Evolutionary conservation across 2,113 vertebrate species (phyloP), one percentile per base, ranked within the genome.

Genomic region (Orycteropus afer): DNA sequence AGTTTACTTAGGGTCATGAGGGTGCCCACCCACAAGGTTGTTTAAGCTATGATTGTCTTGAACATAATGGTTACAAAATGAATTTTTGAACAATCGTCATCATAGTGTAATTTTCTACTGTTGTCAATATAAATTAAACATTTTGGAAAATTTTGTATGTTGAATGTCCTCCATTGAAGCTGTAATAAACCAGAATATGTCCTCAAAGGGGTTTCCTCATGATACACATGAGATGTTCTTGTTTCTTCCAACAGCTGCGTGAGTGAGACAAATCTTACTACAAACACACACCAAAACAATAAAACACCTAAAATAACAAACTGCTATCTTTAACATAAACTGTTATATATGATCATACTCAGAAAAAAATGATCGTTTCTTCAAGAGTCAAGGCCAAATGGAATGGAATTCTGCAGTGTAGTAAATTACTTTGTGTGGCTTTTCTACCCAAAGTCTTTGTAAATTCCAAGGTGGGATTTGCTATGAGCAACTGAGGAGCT

Each of bases 51-150:
- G 49, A 67, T 86, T 89, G 81, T 93, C 27, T 37, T 85, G 63
- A 89, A 57, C 37, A 89, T 27, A 88, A 59, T 86, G 57, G 29
- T 25, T 79, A 27, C 40, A 79, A 61, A 93, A 86, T 3, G 61
- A n/a, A 57, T 84, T 73, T 83, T 94, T 91, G 79, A 91, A 90
- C n/a, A 89, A 23, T 94, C 82, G 78, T 89, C 91, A 86, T 63
- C 23, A 63, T 17, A 69, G 29, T 77, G 32, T 47, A 83, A 74
- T 94, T 94, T 95, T 88, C 73, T 95, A 51, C 76, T 55, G 40
- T 67, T 86, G 51, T 69, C 27, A 23, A 63, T 91, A 65, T 11
- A 86, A 47, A 74, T n/a, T 78, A 88, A 93, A 67, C 63, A 81
- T 86, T 90, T 90, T 59, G 32, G 63, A 53, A 82, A 95, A 20